A percentile compares a stretch with the other conserved stretches of the same genome.
phyloP scores from a whole-genome alignment of 2,888 invertebrate species.

The Oxytorus armatus region DNA sequence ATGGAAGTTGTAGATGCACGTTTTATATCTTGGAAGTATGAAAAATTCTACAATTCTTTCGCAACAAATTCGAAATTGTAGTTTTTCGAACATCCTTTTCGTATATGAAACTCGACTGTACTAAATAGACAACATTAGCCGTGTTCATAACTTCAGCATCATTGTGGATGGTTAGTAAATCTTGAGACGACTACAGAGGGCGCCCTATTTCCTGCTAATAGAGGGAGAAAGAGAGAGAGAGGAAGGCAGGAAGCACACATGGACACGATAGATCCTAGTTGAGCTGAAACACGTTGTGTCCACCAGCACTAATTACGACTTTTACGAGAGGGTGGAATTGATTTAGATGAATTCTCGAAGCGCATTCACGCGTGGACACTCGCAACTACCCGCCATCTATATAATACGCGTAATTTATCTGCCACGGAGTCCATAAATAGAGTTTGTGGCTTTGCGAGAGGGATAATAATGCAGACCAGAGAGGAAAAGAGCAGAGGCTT shows the following conservation, averaged over 20 bases:
- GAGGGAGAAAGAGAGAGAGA: too few relatives aligned
- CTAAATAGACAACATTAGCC: constrained; percentile 6
- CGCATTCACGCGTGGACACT: constrained; percentile 17
- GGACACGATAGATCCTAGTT: constrained; percentile 42
- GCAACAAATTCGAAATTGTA: not conserved
- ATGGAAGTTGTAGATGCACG: not conserved
- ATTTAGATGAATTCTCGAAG: constrained; percentile 58
- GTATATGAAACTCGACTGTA: not conserved
- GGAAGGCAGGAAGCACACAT: constrained; percentile 48
- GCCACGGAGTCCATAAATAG: constrained; percentile 57
- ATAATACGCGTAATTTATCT: constrained; percentile 48
- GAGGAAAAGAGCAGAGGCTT: constrained; percentile 33
- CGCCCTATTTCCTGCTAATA: constrained; percentile 37
- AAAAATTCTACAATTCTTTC: not conserved
- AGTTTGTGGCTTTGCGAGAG: constrained; percentile 55
- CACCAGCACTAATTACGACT: constrained; percentile 64
- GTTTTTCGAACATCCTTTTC: not conserved
- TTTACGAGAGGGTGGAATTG: constrained; percentile 64
- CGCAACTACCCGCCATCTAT: constrained; percentile 26
- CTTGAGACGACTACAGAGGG: constrained; percentile 9
- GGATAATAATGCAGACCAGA: constrained; percentile 27
- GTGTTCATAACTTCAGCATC: not conserved
- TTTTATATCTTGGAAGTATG: too few relatives aligned
- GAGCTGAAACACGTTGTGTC: constrained; percentile 46
- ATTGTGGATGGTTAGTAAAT: not conserved